Base-by-base conservation (phyloP, 2,888 invertebrate species). In the Pyrgus malvae region DNA sequence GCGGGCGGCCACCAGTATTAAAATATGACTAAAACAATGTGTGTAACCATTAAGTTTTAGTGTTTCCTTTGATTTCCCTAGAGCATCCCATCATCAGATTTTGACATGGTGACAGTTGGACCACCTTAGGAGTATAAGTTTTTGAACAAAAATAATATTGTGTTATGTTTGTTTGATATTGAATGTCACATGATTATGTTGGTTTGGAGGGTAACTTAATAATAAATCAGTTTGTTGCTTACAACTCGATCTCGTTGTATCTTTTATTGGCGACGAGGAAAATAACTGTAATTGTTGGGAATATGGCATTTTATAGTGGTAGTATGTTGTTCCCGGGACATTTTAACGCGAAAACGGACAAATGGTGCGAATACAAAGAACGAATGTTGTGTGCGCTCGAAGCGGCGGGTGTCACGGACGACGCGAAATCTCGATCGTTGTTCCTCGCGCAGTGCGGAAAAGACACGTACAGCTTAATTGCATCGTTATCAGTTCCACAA, bases 301-400 rank as follows among this genome's bases (percentile, higher is more conserved):
- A 27, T 11, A 48, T 48, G 35, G n/a, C 27, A 11, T 37, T 14
- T 38, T 27, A 46, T 46, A 2, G 9, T 8, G 33, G 11, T 4
- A 46, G 14, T 46, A 33, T 46, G 11, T 11, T 33, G 27, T 38
- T 38, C 27, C 38, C 25, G 1, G 48, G 27, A 11, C 48, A 23
- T 23, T 48, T 38, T 17, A 38, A 48, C 27, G 11, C 48, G 42
- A 35, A 21, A 44, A 48, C 56, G 25, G 48, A 14, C 1, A 16
- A n/a, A 21, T 46, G 45, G 45, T 46, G 45, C n/a, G 33, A 46
- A 33, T 46, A 46, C 27, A 46, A 51, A 25, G 51, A 51, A 51
- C 51, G 33, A 5, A 35, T 51, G 4, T 31, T 45, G 21, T 45
- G 31, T 45, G 31, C 45, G 25, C 31, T 45, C n/a, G 31, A 45